Evolutionary conservation across 2,113 vertebrate species (phyloP), one percentile per base, ranked within the genome.

Genomic region (Cervus canadensis): DNA sequence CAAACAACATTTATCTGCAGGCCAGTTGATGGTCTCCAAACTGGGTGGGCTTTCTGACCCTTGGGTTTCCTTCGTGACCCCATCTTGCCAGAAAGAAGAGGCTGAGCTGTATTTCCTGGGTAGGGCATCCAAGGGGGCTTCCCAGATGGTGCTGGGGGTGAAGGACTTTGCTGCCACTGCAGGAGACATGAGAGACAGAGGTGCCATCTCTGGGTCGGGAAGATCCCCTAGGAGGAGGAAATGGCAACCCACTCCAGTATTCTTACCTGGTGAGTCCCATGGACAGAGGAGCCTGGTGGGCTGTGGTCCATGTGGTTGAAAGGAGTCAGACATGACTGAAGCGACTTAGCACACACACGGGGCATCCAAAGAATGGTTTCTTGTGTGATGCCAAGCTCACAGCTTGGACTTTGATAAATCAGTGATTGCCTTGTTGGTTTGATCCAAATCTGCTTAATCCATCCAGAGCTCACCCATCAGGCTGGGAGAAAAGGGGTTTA

Each of bases 401-500:
- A 60, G 78, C 14, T 16, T 67, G 16, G 28, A 52, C 60, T 82
- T 92, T 95, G 33, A 14, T 45, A 95, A 85, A 82, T 81, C 64
- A 95, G 23, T 48, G 81, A 23, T n/a, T 79, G 36, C 10, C n/a
- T 54, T 90, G 94, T 85, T 96, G 50, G 43, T 89, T 93, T 92
- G 79, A 56, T 60, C 50, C 54, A 90, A 84, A 93, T 93, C 87
- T 89, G 30, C 71, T 97, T 98, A 81, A 94, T 96, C 95, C 81
- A 88, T 28, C 71, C 52, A 67, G 79, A 86, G 83, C 71, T 86
- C 48, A 57, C 14, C 60, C 43, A 56, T 17, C 40, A 85, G 59
- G 50, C 94, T 79, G 28, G 21, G 59, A 95, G 95, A 82, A 94
- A 89, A 45, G 36, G 23, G 52, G n/a, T 89, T 97, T 92, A 96